Evolutionary conservation across 1,140 invertebrate species (phyloP).

Genomic region (Muscidifurax raptorellus): DNA sequence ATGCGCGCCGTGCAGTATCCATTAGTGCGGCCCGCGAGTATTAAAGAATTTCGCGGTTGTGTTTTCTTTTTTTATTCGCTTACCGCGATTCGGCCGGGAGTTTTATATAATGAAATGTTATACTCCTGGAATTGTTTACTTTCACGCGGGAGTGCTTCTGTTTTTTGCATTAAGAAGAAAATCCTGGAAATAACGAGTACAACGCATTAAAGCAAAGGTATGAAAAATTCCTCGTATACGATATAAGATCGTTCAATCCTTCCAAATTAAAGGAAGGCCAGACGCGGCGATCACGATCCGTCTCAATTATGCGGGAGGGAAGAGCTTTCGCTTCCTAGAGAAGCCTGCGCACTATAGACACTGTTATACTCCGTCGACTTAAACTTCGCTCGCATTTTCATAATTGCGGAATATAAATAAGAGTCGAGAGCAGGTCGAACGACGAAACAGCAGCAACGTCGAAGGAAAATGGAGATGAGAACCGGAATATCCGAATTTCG

Average conservation of each 20-base stretch:
- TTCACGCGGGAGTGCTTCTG: no score
- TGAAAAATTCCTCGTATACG: no score
- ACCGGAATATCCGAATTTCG: neutral
- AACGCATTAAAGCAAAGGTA: no score
- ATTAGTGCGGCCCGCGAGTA: neutral
- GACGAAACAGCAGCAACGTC: neutral
- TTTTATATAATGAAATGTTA: neutral
- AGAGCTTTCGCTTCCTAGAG: neutral
- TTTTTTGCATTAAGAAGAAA: no score
- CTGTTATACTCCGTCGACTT: neutral
- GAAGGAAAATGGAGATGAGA: constrained; percentile 34
- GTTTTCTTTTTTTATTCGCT: neutral
- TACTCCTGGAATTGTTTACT: no score
- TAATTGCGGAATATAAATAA: constrained; percentile 37
- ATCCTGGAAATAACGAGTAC: no score
- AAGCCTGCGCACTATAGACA: no score
- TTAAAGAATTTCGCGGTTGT: constrained; percentile 14
- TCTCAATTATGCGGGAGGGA: neutral
- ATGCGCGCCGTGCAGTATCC: neutral
- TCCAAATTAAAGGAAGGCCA: neutral
- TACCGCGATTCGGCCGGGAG: neutral
- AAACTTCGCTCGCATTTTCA: constrained; percentile 21
- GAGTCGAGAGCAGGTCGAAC: neutral
- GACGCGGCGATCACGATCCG: no score
- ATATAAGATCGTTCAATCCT: no score